Base-by-base conservation (phyloP, 1,140 invertebrate species). In the Lutraria rhynchaena region DNA sequence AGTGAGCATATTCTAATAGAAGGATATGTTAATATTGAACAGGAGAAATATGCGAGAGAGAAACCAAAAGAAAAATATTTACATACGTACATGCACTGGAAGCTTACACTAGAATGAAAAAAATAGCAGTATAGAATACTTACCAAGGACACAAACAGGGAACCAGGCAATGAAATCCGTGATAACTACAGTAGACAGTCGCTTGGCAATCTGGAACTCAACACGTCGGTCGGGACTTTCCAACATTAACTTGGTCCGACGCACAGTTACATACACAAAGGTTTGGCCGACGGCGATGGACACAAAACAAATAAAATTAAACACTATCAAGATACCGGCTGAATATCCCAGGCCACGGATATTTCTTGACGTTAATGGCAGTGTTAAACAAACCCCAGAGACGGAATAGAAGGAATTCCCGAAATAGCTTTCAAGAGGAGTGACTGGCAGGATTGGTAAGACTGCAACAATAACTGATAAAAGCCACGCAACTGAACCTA, bases 101-200 rank as follows among this genome's bases (percentile, higher is more conserved):
- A n/a, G n/a, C n/a, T n/a, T n/a, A n/a, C n/a, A n/a, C n/a, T n/a
- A n/a, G n/a, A n/a, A n/a, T n/a, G n/a, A 49, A 49, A 49, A 11
- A 49, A 19, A 11, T 49, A 19, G 11, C 9, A 55, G n/a, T 55
- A 27, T 55, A 9, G 37, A 9, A 11, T 31, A 70, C 15, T 63
- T 70, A 77, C 86, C 86, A 65, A 87, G 73, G 22, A 80, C 22
- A n/a, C 86, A 71, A 29, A 87, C 74, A 13, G 86, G 86, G 60
- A 82, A 84, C 86, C 86, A 85, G 60, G 84, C 85, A 1, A 85
- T 41, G 31, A 87, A 85, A 27, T 87, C 80, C 19, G 37, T 15
- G 58, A 82, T 31, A 84, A 51, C n/a, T 81, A 67, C 44, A n/a
- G 51, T 29, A 1, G 75, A 65, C 22, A 87, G 70, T 17, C 61